Percentiles rank a stretch among this genome's conserved stretches.
Conservation (phyloP, 2,888 invertebrate genomes). For the Rhyacophila evoluta region DNA sequence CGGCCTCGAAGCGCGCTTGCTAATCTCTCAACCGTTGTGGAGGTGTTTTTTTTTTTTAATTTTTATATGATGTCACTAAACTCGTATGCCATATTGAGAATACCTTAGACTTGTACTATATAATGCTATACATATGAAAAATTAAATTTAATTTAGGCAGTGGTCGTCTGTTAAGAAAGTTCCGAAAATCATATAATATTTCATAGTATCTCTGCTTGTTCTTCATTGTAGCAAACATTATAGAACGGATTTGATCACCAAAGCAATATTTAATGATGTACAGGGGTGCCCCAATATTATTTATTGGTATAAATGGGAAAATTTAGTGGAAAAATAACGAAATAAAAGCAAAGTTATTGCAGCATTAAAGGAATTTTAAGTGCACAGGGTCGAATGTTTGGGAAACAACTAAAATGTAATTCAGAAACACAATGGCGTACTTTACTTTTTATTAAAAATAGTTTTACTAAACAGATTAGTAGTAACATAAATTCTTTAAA, state of each 20-base stretch:
- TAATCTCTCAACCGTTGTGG: no score
- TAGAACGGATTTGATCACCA: conserved; percentile 34
- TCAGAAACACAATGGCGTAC: neutral
- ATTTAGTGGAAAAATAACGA: conserved; percentile 54
- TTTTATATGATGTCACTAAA: no score
- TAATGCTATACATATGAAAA: no score
- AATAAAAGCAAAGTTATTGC: conserved; percentile 52
- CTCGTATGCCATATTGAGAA: no score
- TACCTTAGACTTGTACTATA: no score
- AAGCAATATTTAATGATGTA: conserved; percentile 33
- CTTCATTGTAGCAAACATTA: neutral
- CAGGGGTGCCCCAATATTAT: conserved; percentile 42
- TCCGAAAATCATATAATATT: no score
- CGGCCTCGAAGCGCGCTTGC: no score
- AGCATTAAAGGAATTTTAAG: conserved; percentile 50
- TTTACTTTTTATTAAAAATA: neutral
- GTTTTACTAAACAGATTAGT: no score
- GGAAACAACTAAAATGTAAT: conserved; percentile 19
- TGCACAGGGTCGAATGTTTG: conserved; percentile 37
- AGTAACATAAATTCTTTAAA: no score
- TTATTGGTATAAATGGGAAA: conserved; percentile 52
- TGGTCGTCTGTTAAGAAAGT: no score
- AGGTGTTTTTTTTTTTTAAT: no score
- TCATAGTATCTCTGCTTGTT: neutral
- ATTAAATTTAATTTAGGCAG: no score